Base-by-base conservation (phyloP, 2,113 vertebrate genomes). In the Sterrhoptilus dennistouni region DNA sequence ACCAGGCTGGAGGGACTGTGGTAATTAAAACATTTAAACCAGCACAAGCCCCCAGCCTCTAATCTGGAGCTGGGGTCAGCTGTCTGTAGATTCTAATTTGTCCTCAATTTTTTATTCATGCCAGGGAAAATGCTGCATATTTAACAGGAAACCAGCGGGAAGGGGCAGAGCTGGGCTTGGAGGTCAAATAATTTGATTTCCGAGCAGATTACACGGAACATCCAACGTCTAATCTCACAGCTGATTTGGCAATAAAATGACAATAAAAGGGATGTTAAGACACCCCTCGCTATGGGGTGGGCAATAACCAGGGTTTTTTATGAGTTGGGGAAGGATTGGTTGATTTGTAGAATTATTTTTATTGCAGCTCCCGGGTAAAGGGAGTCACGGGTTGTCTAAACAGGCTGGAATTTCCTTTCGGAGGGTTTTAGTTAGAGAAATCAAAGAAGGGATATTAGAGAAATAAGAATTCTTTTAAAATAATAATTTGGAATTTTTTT, bases 81-180 rank as follows among this genome's bases (percentile, higher is more conserved):
- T 98, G 98, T 99, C 98, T 99, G 99, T 99, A 99, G 98, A 98
- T 99, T 99, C 98, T 99, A 99, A 99, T 99, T 99, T 99, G 99
- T 98, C 98, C 98, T 96, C 98, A 92, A 99, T 99, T 99, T 99
- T 99, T 89, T 99, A 99, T 99, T 99, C 99, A 99, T 99, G 99
- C 99, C 97, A 98, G 98, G 98, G 97, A 98, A 38, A 98, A 98
- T 95, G 98, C 98, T 99, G 99, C 99, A 99, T 99, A 99, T 99
- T 99, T 98, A 99, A 98, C 98, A 99, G 98, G 98, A 97, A 98
- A 98, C 95, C 98, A 98, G 98, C 98, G 97, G 98, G 98, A 99
- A 98, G 98, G 98, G 98, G 98, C 98, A 98, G 97, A 82, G 96
- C 98, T 97, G 98, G 98, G 98, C 98, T 98, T 97, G 97, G 98